phyloP scores from a whole-genome alignment of 2,113 vertebrate genomes.

The Podarcis raffonei region DNA sequence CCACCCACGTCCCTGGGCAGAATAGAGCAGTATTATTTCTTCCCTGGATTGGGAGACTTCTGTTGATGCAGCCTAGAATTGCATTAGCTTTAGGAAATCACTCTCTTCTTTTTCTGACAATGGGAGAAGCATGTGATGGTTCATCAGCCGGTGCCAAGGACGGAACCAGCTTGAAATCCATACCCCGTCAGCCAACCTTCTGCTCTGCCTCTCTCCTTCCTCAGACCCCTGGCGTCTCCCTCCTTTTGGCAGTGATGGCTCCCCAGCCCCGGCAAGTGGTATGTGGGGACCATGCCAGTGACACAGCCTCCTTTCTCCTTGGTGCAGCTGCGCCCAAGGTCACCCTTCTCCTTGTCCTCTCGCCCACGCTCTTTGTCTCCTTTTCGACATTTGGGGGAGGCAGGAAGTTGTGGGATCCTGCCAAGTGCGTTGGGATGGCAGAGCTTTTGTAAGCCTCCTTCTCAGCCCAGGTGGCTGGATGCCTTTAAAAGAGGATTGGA shows the following conservation, averaged over 20 bases:
- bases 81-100: no score
- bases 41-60: no score
- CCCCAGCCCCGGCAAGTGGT: background rate
- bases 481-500: no score
- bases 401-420: fast-evolving
- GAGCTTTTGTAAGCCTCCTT: background rate
- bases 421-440: background rate
- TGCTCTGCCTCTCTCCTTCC: background rate
- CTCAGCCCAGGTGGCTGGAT: background rate
- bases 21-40: no score
- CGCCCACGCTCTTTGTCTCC: background rate
- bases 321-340: background rate
- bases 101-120: background rate
- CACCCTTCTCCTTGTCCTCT: background rate
- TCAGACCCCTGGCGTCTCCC: background rate
- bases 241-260: background rate
- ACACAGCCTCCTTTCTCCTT: background rate
- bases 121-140: background rate
- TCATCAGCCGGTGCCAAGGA: background rate
- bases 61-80: no score
- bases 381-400: background rate
- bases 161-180: background rate
- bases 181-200: background rate
- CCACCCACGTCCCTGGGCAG: no score
- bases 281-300: background rate